Evolutionary conservation across 2,888 invertebrate genomes (phyloP).

Genomic region (Abrostola triplasia): DNA sequence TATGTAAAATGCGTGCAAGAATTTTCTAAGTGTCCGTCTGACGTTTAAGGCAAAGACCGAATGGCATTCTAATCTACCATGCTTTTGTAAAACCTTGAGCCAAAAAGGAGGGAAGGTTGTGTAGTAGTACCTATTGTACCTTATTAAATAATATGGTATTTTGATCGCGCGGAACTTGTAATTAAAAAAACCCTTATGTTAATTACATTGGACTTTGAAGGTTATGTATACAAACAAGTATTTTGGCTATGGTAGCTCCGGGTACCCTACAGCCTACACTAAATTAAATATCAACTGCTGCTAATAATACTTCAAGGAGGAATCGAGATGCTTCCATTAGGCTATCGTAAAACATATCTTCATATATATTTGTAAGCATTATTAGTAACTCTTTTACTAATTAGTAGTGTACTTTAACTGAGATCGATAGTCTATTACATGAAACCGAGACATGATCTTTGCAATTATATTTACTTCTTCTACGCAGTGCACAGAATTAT

Average conservation of each 20-base stretch:
- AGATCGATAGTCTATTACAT: neutral
- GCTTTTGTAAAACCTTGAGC: constrained; percentile 1
- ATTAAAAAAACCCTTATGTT: no score
- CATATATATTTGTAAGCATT: neutral
- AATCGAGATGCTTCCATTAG: constrained; percentile 15
- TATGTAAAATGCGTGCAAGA: constrained; percentile 1
- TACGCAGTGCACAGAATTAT: no score
- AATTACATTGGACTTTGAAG: no score
- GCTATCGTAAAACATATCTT: neutral
- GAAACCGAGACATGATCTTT: no score
- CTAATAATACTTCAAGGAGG: constrained; percentile 21
- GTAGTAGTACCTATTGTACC: neutral
- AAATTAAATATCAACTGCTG: neutral
- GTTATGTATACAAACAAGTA: no score
- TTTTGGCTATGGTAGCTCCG: no score
- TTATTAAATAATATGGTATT: neutral
- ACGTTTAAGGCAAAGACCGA: neutral
- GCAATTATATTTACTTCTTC: no score
- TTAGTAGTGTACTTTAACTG: neutral
- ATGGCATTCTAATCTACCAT: neutral
- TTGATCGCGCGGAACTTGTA: neutral
- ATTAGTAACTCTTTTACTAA: neutral
- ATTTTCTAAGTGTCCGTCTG: constrained; percentile 3
- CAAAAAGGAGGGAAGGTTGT: neutral
- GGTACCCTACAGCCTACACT: no score